Evolutionary conservation across 2,113 vertebrate species (phyloP).

Genomic region (Brachionichthys hirsutus): DNA sequence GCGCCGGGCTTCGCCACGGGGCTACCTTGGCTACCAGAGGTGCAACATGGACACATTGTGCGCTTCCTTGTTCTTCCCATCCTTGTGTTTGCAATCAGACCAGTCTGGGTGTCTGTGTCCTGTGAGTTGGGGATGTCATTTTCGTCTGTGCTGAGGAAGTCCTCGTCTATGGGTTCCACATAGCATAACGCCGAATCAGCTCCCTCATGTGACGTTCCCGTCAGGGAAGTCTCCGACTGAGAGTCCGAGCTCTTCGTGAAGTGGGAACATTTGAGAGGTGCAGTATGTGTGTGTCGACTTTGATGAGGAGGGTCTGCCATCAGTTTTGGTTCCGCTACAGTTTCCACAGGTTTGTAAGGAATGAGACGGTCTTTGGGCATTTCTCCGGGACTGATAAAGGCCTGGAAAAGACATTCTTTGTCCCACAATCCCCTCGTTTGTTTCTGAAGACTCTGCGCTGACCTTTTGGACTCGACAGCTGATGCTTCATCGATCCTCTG

Average conservation of each 20-base stretch:
- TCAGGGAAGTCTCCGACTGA: neutral
- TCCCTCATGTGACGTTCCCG: neutral
- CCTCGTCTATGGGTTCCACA: constrained; percentile 52
- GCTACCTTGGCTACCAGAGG: constrained; percentile 2
- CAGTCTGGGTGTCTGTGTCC: neutral
- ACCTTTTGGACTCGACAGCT: neutral
- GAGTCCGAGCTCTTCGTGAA: neutral
- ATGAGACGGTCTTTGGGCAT: neutral
- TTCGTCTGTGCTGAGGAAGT: constrained; percentile 28
- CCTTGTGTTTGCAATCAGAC: constrained; percentile 24
- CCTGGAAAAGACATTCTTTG: neutral
- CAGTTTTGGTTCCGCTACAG: neutral
- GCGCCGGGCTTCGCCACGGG: constrained; percentile 2
- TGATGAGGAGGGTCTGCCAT: neutral
- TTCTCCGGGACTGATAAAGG: constrained; percentile 1
- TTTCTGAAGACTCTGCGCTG: constrained; percentile 24
- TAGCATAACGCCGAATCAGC: constrained; percentile 9
- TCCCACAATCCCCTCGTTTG: constrained; percentile 24
- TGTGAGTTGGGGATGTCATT: neutral
- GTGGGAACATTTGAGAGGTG: neutral
- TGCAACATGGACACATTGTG: constrained; percentile 61
- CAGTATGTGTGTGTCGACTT: neutral
- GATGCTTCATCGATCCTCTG: constrained; percentile 38
- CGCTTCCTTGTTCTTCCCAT: constrained; percentile 55
- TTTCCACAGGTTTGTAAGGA: neutral